phyloP scores from a whole-genome alignment of 1,140 invertebrate genomes.

The Ceratosolen fusciceps region DNA sequence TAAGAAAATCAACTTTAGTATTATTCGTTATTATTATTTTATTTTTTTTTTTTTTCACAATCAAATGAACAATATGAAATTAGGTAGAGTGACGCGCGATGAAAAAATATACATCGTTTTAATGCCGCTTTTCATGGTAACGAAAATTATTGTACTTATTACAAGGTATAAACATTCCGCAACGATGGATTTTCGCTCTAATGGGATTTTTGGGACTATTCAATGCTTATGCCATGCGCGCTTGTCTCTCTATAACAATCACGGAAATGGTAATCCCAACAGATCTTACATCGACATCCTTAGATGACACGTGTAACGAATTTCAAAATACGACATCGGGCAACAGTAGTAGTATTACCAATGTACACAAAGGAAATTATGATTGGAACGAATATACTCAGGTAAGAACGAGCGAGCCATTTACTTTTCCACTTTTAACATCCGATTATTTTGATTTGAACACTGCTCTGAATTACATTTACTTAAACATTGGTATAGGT shows the following conservation, averaged over 20 bases:
- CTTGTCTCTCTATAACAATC: slow-evolving; percentile 90
- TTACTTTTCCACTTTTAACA: background rate
- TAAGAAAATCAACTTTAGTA: no score
- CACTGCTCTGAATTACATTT: no score
- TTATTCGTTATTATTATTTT: no score
- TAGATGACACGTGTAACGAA: slow-evolving; percentile 28
- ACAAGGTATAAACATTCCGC: slow-evolving; percentile 78
- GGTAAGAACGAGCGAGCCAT: slow-evolving; percentile 42
- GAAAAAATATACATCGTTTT: no score
- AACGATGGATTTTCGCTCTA: slow-evolving; percentile 83
- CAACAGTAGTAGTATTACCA: background rate
- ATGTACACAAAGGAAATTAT: slow-evolving; percentile 15
- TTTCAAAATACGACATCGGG: background rate
- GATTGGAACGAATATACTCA: slow-evolving; percentile 48
- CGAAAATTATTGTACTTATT: no score
- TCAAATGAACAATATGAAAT: no score
- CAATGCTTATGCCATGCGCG: slow-evolving; percentile 90
- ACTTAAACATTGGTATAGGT: no score
- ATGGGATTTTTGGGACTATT: slow-evolving; percentile 89
- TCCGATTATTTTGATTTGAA: no score
- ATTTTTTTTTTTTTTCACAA: no score
- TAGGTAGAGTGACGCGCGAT: no score
- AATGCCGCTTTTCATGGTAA: no score
- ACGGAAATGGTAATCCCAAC: slow-evolving; percentile 83
- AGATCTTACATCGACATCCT: slow-evolving; percentile 47